These are phyloP conservation scores for Speoplatyrhinus poulsoni DNA, from an alignment of 2,113 vertebrate genomes.

Conservation along the genomic window DNA sequence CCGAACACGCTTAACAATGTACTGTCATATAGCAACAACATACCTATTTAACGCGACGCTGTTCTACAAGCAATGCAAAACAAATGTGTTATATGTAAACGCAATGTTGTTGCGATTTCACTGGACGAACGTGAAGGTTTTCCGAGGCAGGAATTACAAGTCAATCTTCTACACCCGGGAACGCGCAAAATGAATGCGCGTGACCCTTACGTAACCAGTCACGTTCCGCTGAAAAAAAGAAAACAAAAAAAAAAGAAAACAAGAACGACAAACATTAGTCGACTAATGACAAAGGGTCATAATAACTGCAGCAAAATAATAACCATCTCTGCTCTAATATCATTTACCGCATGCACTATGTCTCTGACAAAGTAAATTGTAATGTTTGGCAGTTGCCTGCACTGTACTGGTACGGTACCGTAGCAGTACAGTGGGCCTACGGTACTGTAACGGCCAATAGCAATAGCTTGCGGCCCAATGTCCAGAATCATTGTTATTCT, in stretches of 20 bases:
- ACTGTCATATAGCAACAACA: neutral
- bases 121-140: neutral
- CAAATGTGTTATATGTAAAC: neutral
- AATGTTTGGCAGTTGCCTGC: too few relatives aligned
- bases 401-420: too few relatives aligned
- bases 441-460: too few relatives aligned
- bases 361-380: too few relatives aligned
- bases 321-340: too few relatives aligned
- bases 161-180: neutral
- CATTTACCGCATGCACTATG: too few relatives aligned
- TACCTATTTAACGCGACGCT: slow-evolving; percentile 33
- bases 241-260: slow-evolving; percentile 18
- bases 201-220: slow-evolving; percentile 51
- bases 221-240: slow-evolving; percentile 29
- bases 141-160: neutral
- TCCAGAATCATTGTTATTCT: too few relatives aligned
- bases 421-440: too few relatives aligned
- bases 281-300: neutral
- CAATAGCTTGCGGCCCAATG: too few relatives aligned
- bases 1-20: neutral
- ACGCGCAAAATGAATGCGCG: neutral
- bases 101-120: neutral
- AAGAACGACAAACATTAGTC: neutral
- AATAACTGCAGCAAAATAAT: neutral
- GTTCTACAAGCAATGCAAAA: neutral